Evolutionary conservation across 2,888 invertebrate species (phyloP), one percentile per base, ranked within the genome.

Genomic region (Bellardia pandia): DNA sequence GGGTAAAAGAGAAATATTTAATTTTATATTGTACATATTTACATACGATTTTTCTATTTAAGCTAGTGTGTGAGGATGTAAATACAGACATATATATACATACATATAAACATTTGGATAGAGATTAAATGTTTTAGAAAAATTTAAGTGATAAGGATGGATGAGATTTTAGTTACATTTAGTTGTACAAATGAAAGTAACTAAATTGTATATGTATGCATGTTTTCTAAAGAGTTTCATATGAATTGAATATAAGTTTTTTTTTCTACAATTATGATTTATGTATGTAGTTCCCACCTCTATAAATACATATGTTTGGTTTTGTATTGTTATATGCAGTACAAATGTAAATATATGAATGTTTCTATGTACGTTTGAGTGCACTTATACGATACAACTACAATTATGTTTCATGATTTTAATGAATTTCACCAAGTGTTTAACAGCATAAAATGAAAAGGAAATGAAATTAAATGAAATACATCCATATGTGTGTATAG

Each of bases 361-460:
- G 58, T 42, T 42, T 68, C 40, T 42, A 33, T 45, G 30, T 56
- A 56, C 76, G 33, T 45, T 9, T 62, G 77, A 76, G 53, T 81
- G 68, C 64, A 66, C 51, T 64, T 81, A 9, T 81, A 42, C 51
- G 40, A 9, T 81, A 42, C 56, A 33, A 80, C 23, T 48, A 75
- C 45, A 85, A 69, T 74, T 72, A 56, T 78, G 78, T 82, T 71
- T 74, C 40, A 81, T 79, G 84, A 48, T 85, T 88, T 88, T 79
- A 87, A 86, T 86, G 83, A 81, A 80, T 76, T 79, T 84, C 60
- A 48, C 11, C 69, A 80, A 77, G 77, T 86, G 76, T 80, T 83
- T 72, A 78, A 81, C 56, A 74, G 68, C 60, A 76, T 64, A 58
- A 76, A 53, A 84, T 80, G 51, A 60, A 37, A 37, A 14, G 9